phyloP scores from a whole-genome alignment of 2,113 vertebrate genomes.

The Notothenia coriiceps region DNA sequence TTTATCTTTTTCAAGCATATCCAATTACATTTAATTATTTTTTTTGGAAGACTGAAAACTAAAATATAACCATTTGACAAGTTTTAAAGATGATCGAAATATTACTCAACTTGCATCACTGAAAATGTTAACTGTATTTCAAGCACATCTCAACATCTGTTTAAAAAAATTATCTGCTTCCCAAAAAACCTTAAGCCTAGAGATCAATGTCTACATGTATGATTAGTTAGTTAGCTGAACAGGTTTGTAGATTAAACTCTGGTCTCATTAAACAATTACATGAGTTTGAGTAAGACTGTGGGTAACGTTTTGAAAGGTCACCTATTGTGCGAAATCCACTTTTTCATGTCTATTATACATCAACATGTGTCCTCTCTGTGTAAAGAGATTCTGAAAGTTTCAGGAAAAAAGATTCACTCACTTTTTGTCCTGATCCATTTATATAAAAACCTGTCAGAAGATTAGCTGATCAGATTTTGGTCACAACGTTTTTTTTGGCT shows the following conservation, averaged over 20 bases:
- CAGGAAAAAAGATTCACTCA: no score
- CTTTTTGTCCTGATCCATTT: no score
- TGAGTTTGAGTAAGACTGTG: neutral
- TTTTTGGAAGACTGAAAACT: constrained; percentile 1
- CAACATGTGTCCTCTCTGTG: no score
- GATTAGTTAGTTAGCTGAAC: neutral
- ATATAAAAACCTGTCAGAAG: no score
- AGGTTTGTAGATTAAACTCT: neutral
- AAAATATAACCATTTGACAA: constrained; percentile 3
- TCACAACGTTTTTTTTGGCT: no score
- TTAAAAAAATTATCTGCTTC: neutral
- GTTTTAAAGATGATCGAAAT: constrained; percentile 33
- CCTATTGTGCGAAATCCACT: no score
- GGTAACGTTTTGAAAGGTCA: no score
- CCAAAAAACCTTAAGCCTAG: neutral
- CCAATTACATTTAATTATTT: constrained; percentile 33
- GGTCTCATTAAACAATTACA: neutral
- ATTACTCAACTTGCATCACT: neutral
- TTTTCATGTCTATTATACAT: no score
- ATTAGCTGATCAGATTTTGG: no score
- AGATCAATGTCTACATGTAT: neutral
- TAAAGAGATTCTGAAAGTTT: no score
- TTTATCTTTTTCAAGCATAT: constrained; percentile 7
- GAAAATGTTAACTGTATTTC: neutral
- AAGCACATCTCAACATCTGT: neutral